A percentile compares a stretch with the other conserved stretches of the same genome.
Conservation (phyloP, 2,797 vertebrate genomes). For the Craterocephalus amniculus region DNA sequence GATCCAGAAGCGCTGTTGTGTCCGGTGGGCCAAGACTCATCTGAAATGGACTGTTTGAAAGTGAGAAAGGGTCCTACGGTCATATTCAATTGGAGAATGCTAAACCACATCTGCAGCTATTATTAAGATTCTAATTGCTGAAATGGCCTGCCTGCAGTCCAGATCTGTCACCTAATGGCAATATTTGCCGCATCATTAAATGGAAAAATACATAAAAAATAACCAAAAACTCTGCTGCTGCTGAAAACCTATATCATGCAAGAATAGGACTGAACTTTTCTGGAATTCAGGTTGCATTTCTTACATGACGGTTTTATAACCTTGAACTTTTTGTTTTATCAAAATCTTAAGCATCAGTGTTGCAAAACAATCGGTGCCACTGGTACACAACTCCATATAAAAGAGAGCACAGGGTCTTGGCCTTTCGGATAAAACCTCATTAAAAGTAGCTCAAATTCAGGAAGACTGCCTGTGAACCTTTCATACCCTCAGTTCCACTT, state of each 20-base stretch:
- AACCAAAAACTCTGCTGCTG: background rate
- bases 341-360: constrained; percentile 21
- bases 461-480: constrained; percentile 30
- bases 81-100: background rate
- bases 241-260: background rate
- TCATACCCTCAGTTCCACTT: constrained; percentile 2
- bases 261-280: background rate
- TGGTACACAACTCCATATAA: constrained; percentile 18
- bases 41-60: too few relatives aligned
- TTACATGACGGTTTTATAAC: background rate
- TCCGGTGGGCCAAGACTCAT: too few relatives aligned
- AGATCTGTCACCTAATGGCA: background rate
- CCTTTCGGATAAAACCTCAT: constrained; percentile 20
- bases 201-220: background rate
- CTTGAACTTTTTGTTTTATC: background rate
- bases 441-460: constrained; percentile 36
- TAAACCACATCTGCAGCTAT: background rate
- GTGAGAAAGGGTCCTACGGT: too few relatives aligned
- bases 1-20: too few relatives aligned
- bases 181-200: background rate
- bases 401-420: constrained; percentile 34
- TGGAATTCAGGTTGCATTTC: background rate
- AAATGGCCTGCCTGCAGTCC: background rate
- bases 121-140: background rate
- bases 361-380: background rate